Conservation (phyloP, 2,113 vertebrate genomes). For the Laticauda colubrina region DNA sequence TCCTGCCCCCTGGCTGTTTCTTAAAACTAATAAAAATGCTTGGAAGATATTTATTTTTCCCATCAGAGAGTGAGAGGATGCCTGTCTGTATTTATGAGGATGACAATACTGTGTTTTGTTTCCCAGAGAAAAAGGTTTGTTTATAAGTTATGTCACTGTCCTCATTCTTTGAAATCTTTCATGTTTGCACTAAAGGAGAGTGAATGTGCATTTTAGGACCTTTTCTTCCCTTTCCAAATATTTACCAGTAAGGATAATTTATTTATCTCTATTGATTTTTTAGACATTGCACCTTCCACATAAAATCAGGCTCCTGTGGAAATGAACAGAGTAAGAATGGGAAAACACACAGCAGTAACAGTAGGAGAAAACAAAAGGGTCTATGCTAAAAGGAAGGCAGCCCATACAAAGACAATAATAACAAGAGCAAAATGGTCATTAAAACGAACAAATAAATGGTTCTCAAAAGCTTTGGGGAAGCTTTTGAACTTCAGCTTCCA, state of each 20-base stretch:
- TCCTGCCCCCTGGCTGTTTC: constrained; percentile 46
- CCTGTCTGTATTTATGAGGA: constrained; percentile 50
- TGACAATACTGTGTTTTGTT: constrained; percentile 35
- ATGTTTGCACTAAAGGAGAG: neutral
- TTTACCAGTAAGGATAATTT: neutral
- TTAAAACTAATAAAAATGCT: constrained; percentile 62
- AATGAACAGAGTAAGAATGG: neutral
- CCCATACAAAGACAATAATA: neutral
- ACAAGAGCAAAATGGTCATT: neutral
- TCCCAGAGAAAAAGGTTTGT: constrained; percentile 51
- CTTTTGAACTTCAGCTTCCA: too few relatives aligned
- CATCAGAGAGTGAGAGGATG: constrained; percentile 36
- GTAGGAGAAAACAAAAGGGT: neutral
- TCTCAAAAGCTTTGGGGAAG: neutral
- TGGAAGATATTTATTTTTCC: constrained; percentile 46
- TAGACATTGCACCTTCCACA: neutral
- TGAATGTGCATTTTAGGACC: neutral
- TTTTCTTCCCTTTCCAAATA: neutral
- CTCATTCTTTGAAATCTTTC: neutral
- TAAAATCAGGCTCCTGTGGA: neutral
- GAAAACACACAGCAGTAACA: neutral
- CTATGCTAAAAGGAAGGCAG: neutral
- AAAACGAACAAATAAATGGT: neutral
- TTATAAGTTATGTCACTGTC: constrained; percentile 26
- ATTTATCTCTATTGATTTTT: neutral